Percentiles rank a stretch among this genome's conserved stretches.
These are phyloP conservation scores for Helicoverpa zea DNA, from an alignment of 1,140 invertebrate species.

Conservation along the genomic window DNA sequence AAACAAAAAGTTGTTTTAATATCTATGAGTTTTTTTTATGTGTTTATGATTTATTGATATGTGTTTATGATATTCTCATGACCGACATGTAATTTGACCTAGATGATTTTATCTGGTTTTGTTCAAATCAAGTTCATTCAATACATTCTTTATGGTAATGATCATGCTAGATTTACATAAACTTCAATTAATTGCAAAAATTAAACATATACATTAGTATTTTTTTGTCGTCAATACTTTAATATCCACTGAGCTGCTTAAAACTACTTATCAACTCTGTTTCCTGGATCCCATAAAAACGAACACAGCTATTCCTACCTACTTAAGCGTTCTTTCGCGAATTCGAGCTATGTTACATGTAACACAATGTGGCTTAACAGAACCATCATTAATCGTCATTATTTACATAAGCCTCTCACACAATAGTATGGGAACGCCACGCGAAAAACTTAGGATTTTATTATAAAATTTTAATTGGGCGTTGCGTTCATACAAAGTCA, in stretches of 20 bases:
- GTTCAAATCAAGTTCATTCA: neutral
- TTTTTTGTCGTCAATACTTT: too few species aligned
- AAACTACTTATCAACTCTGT: too few species aligned
- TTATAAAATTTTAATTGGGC: constrained; percentile 44
- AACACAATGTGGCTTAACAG: constrained; percentile 35
- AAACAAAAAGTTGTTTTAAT: neutral
- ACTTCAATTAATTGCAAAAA: too few species aligned
- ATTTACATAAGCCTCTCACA: constrained; percentile 47
- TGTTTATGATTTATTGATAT: neutral
- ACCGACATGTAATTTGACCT: neutral
- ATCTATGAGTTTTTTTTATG: neutral
- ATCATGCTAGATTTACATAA: too few species aligned
- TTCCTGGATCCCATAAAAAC: too few species aligned
- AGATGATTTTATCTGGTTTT: neutral
- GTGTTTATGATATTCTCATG: neutral
- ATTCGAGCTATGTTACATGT: constrained; percentile 21
- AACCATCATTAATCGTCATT: constrained; percentile 41
- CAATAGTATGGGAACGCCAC: constrained; percentile 44
- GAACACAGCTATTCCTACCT: too few species aligned
- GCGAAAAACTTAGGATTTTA: constrained; percentile 46
- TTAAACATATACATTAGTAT: too few species aligned
- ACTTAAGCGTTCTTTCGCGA: constrained; percentile 3
- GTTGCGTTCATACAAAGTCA: constrained; percentile 38
- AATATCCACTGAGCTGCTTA: too few species aligned
- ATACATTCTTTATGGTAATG: too few species aligned